phyloP scores from a whole-genome alignment of 2,113 vertebrate species.

The Anas platyrhynchos region DNA sequence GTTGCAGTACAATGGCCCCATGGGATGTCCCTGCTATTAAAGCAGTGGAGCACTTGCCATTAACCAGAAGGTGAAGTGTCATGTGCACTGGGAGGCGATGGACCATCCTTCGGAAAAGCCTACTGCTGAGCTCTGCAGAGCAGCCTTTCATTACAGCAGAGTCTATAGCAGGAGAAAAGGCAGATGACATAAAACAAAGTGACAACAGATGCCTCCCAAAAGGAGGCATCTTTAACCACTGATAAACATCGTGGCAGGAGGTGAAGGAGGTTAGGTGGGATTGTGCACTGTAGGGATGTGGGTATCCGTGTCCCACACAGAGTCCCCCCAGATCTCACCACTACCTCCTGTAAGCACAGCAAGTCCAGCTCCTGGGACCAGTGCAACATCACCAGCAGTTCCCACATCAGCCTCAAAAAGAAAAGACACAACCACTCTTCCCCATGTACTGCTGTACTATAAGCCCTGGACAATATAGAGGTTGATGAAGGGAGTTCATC shows the following conservation, averaged over 20 bases:
- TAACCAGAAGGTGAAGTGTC: not conserved
- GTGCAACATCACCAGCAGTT: not conserved
- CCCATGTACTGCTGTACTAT: not conserved
- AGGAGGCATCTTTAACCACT: not conserved
- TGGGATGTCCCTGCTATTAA: not conserved
- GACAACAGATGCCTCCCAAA: not conserved
- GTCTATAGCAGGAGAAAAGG: not conserved
- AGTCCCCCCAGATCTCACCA: not conserved
- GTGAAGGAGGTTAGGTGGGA: not conserved
- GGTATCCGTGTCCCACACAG: not conserved
- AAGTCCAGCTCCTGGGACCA: not conserved
- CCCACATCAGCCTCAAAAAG: not conserved
- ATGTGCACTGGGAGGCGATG: not conserved
- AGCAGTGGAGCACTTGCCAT: not conserved
- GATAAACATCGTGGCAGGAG: not conserved
- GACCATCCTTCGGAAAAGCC: not conserved
- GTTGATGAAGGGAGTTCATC: not conserved
- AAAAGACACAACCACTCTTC: not conserved
- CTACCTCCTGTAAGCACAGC: not conserved
- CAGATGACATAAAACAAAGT: rapidly evolving
- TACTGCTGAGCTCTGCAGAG: not conserved
- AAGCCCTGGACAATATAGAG: not conserved
- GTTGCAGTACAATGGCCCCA: not conserved
- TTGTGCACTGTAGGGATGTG: not conserved
- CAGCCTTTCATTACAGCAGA: not conserved